These are phyloP conservation scores for Garrulus glandarius DNA, from an alignment of 2,797 vertebrate genomes.

Conservation along the genomic window DNA sequence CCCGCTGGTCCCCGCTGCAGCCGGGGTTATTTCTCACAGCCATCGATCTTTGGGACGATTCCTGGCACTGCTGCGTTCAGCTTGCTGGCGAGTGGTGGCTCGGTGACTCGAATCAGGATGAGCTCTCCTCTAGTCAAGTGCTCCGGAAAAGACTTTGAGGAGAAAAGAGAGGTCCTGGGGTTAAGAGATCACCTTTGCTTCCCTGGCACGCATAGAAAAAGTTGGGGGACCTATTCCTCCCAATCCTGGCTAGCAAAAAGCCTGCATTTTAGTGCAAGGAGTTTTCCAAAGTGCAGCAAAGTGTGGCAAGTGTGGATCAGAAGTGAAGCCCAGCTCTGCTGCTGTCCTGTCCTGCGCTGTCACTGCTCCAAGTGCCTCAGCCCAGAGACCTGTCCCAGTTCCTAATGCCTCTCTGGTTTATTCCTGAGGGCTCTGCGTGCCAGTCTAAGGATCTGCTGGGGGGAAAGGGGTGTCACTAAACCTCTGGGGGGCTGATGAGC, in stretches of 20 bases:
- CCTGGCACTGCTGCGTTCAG: accelerated
- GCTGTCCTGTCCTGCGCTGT: accelerated
- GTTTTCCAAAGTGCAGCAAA: not conserved
- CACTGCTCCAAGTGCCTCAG: not conserved
- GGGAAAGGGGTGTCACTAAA: not conserved
- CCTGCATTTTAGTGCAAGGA: not conserved
- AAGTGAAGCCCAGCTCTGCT: not conserved
- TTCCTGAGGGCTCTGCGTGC: not conserved
- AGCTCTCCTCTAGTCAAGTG: accelerated
- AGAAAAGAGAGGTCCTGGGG: not conserved
- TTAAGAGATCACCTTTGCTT: not conserved
- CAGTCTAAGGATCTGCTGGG: accelerated
- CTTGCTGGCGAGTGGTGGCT: not conserved
- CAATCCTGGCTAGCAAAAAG: not conserved
- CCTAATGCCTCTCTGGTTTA: not conserved
- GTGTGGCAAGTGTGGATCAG: no score
- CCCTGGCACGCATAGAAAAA: not conserved
- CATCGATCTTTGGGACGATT: accelerated
- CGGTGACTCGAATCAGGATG: not conserved
- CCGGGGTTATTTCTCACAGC: accelerated
- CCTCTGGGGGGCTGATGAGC: accelerated
- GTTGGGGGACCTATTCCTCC: not conserved
- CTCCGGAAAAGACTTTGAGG: not conserved
- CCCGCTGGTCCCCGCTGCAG: accelerated
- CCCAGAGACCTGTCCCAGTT: not conserved